Base-by-base conservation (phyloP, 2,113 vertebrate genomes). In the Tympanuchus pallidicinctus region DNA sequence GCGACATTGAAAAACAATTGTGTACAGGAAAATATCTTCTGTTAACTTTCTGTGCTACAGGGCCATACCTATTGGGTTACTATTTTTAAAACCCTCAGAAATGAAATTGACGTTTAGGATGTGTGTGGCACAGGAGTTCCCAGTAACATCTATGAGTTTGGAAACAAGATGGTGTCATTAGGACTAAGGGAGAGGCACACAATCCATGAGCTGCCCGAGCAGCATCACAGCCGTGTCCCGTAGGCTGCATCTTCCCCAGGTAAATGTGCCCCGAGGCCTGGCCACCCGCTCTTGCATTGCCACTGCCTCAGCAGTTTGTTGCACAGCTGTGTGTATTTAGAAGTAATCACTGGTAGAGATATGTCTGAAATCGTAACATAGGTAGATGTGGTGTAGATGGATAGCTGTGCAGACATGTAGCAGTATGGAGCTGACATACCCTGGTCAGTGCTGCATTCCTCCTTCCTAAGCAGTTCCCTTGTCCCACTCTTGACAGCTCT, bases 91-190 rank as follows among this genome's bases (percentile, higher is more conserved):
- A 4, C 8, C 22, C 24, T 10, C 40, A 48, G 52, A 81, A 43
- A 19, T 0, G 54, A 22, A 14, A 0, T 52, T 75, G 80, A 36
- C 27, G 2, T 84, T 75, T 60, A 28, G 27, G n/a, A n/a, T 32
- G 30, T 11, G 0, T 3, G 0, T 54, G 7, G 11, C 11, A 3
- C 3, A 21, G 38, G 42, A 27, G 8, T 45, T 80, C 30, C 17
- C 7, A 45, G 64, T 28, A 32, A 24, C 30, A 4, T 28, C 45
- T 65, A 36, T 74, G 65, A 40, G 36, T 5, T 8, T 22, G 63
- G 66, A 72, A 56, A 34, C 14, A 11, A 5, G 34, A 1, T 12
- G 4, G 10, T 32, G 0, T 15, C 22, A 3, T 7, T 42, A 57
- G 48, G 47, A 3, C 27, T 24, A 9, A 61, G 47, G 10, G 36